phyloP scores from a whole-genome alignment of 1,140 invertebrate genomes.

The Drosophila mojavensis region DNA sequence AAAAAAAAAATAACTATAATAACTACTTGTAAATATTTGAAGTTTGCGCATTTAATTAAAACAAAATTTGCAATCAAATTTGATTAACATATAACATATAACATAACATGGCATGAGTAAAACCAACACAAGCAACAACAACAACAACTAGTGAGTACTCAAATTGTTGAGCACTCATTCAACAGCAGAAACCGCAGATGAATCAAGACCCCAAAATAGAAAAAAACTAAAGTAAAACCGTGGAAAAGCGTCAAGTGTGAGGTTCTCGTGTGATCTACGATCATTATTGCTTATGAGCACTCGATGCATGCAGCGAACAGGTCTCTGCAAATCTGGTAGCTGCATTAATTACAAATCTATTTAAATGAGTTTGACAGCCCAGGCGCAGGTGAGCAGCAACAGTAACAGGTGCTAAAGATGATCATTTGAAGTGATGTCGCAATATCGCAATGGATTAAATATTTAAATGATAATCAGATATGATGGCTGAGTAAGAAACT shows the following conservation, averaged over 20 bases:
- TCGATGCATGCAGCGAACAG: conserved; percentile 38
- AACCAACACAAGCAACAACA: conserved; percentile 15
- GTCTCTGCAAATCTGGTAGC: conserved; percentile 51
- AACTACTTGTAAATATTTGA: conserved; percentile 55
- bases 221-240: conserved; percentile 49
- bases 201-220: conserved; percentile 48
- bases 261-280: conserved; percentile 74
- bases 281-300: conserved; percentile 42
- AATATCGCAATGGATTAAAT: conserved; percentile 16
- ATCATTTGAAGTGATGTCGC: conserved; percentile 38
- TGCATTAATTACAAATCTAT: conserved; percentile 74
- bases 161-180: conserved; percentile 4
- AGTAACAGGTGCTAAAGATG: conserved; percentile 33
- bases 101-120: conserved; percentile 44
- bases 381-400: conserved; percentile 36
- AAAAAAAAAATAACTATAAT: conserved; percentile 64
- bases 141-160: conserved; percentile 1
- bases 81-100: conserved; percentile 80
- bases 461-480: conserved; percentile 29
- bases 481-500: conserved; percentile 12
- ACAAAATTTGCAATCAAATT: conserved; percentile 67
- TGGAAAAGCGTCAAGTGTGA: conserved; percentile 75
- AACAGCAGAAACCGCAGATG: conserved; percentile 37
- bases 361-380: conserved; percentile 61
- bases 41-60: conserved; percentile 77